Percentiles rank a stretch among this genome's conserved stretches.
phyloP scores from a whole-genome alignment of 2,888 invertebrate genomes.

The Heliconius sara region DNA sequence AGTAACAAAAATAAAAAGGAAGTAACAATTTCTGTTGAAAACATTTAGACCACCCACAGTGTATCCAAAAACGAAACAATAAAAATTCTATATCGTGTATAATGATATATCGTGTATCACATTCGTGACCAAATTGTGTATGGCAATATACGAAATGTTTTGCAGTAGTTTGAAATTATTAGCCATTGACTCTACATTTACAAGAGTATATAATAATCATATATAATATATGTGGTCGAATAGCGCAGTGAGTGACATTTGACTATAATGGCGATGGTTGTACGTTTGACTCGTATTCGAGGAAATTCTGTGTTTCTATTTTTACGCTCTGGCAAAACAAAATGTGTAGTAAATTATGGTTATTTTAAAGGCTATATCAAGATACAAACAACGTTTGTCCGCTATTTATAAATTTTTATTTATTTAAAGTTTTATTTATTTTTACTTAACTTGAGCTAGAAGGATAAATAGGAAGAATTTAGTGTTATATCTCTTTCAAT shows the following conservation, averaged over 20 bases:
- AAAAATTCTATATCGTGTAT: conserved; percentile 15
- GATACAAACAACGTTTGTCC: no score
- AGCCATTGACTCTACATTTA: neutral
- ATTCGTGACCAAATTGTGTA: neutral
- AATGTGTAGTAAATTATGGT: no score
- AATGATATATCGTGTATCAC: conserved; percentile 6
- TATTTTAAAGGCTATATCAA: no score
- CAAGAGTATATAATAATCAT: neutral
- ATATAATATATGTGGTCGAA: neutral
- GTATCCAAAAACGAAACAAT: conserved; percentile 11
- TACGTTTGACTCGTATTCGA: neutral
- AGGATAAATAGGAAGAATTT: no score
- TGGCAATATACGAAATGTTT: neutral
- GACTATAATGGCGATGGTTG: neutral
- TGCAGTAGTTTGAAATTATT: neutral
- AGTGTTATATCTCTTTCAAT: no score
- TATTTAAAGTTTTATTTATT: neutral
- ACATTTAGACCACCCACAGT: conserved; percentile 16
- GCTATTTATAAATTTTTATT: neutral
- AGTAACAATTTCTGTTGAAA: neutral
- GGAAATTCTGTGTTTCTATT: no score
- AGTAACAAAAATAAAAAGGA: neutral
- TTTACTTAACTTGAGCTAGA: no score
- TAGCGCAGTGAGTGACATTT: no score
- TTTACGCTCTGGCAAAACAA: no score